Evolutionary conservation across 2,797 vertebrate species (phyloP), one percentile per base, ranked within the genome.

Genomic region (Odontamblyopus rebecca): DNA sequence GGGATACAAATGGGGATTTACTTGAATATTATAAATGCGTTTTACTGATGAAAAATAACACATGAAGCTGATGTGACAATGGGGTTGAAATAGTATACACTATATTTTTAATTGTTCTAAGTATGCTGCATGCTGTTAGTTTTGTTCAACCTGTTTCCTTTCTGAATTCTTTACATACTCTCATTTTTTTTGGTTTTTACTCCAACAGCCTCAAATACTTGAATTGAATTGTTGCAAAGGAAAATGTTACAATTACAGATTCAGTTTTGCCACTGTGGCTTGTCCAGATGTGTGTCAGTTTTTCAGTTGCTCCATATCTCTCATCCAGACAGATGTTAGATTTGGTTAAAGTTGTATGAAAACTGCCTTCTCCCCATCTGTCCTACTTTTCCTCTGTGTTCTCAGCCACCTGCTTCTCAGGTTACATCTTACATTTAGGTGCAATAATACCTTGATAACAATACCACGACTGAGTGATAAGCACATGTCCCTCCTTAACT

Each of bases 321-420:
- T 74, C 50, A 77, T 72, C 73, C 69, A 81, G 68, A 48, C 86
- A 87, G 87, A 68, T 89, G 85, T 77, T 78, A 27, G 30, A 56
- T 78, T 18, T 29, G 44, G 23, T 50, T 19, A n/a, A n/a, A n/a
- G 9, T 62, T 71, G 60, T 61, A 35, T 68, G 50, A 75, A 35
- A 75, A 73, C 59, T 6, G 50, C n/a, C 35, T 44, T 44, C 4
- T 65, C 78, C 70, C 60, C 53, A 64, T 61, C 26, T 60, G 57
- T 9, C 1, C 71, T 74, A 81, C 77, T 70, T 70, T 67, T 67
- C 54, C 23, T 48, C 12, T 16, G 16, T 78, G 77, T 78, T 69
- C 77, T 81, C 77, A 81, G 65, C 79, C 87, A 89, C 79, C 86
- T 92, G 88, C 59, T 74, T 76, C 68, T 35, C 3, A 48, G 15